phyloP scores from a whole-genome alignment of 2,888 invertebrate genomes.

The Perizoma flavofasciatum region DNA sequence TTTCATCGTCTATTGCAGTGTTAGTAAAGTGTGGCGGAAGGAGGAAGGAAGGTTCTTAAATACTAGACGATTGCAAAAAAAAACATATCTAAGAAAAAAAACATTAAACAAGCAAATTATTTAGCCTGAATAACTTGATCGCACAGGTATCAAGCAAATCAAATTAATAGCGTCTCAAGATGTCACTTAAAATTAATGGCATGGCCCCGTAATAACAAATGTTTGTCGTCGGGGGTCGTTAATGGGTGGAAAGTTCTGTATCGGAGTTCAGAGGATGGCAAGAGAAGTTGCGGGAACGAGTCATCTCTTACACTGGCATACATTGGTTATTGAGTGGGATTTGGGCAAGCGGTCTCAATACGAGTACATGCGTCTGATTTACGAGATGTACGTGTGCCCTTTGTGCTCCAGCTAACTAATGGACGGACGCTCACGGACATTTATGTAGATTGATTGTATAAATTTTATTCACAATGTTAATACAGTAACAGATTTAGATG shows the following conservation, averaged over 20 bases:
- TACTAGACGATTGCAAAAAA: too few relatives aligned
- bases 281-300: slow-evolving; percentile 43
- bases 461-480: slow-evolving; percentile 85
- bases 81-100: too few relatives aligned
- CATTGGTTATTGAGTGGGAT: slow-evolving; percentile 76
- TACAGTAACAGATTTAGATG: slow-evolving; percentile 84
- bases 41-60: too few relatives aligned
- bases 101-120: too few relatives aligned
- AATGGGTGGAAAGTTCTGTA: slow-evolving; percentile 72
- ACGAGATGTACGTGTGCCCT: slow-evolving; percentile 83
- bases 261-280: slow-evolving; percentile 34
- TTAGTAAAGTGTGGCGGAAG: too few relatives aligned
- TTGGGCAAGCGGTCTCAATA: slow-evolving; percentile 80
- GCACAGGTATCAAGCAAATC: slow-evolving; percentile 17
- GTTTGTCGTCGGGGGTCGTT: slow-evolving; percentile 70
- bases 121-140: background rate
- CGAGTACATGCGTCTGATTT: slow-evolving; percentile 79
- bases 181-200: slow-evolving; percentile 50
- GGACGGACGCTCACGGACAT: slow-evolving; percentile 84
- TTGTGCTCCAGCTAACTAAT: slow-evolving; percentile 82
- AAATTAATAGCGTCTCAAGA: slow-evolving; percentile 46
- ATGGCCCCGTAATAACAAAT: slow-evolving; percentile 68
- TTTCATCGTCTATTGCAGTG: too few relatives aligned
- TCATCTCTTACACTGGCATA: slow-evolving; percentile 47
- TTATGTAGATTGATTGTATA: slow-evolving; percentile 84